These are phyloP conservation scores for Agraylea sexmaculata DNA, from an alignment of 1,140 invertebrate species.

Conservation along the genomic window DNA sequence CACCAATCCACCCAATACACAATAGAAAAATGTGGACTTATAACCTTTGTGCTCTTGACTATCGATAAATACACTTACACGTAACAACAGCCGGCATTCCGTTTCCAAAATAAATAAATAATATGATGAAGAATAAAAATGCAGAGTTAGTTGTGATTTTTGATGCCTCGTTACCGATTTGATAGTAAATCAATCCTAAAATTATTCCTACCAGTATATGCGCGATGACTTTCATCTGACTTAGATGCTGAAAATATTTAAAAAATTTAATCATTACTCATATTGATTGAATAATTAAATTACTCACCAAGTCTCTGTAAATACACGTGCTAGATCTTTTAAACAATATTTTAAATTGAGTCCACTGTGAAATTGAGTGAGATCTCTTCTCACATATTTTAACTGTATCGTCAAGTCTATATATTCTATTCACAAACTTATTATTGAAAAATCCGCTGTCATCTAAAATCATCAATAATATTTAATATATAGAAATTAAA, in stretches of 20 bases:
- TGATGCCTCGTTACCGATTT: slow-evolving; percentile 65
- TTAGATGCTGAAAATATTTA: slow-evolving; percentile 47
- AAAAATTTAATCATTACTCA: background rate
- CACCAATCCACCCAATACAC: background rate
- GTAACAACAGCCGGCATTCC: slow-evolving; percentile 81
- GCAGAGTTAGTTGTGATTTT: slow-evolving; percentile 69
- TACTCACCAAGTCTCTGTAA: slow-evolving; percentile 46
- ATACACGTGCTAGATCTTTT: slow-evolving; percentile 48
- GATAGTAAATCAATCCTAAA: slow-evolving; percentile 68
- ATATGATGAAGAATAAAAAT: slow-evolving; percentile 70
- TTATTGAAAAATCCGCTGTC: too few relatives aligned
- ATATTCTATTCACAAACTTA: too few relatives aligned
- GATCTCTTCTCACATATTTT: too few relatives aligned
- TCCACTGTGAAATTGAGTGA: slow-evolving; percentile 34
- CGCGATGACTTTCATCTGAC: slow-evolving; percentile 56
- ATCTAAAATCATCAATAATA: too few relatives aligned
- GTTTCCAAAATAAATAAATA: slow-evolving; percentile 79
- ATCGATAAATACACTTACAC: slow-evolving; percentile 49
- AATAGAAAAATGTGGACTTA: background rate
- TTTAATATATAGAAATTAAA: too few relatives aligned
- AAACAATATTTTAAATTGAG: slow-evolving; percentile 49
- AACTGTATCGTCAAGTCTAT: too few relatives aligned
- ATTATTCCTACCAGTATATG: slow-evolving; percentile 64
- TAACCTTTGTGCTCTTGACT: too few relatives aligned
- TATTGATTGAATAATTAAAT: too few relatives aligned